Conservation (phyloP, 2,888 invertebrate species). For the Nebria brevicollis region DNA sequence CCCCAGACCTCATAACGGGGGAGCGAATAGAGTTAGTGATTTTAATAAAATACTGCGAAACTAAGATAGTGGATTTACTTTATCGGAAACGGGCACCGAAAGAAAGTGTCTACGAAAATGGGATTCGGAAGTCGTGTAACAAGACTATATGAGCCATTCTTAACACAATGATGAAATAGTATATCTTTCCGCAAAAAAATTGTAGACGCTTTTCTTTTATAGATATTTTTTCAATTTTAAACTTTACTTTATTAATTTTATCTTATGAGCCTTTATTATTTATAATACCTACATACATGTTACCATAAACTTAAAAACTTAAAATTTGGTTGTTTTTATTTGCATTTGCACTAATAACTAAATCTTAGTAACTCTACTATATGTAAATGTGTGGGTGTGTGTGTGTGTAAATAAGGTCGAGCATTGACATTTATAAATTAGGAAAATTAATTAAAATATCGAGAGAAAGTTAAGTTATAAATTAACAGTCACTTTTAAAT, state of each 20-base stretch:
- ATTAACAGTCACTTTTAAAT: too few species aligned
- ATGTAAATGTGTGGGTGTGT: too few species aligned
- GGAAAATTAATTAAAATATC: too few species aligned
- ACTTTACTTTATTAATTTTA: not conserved
- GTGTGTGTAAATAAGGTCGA: too few species aligned
- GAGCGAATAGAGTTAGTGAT: conserved; percentile 23
- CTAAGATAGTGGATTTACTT: conserved; percentile 35
- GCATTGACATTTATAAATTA: too few species aligned
- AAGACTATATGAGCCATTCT: not conserved
- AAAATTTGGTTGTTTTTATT: too few species aligned
- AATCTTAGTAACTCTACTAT: too few species aligned
- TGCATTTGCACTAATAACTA: too few species aligned
- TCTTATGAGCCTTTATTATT: too few species aligned
- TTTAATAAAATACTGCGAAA: conserved; percentile 39
- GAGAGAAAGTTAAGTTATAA: too few species aligned
- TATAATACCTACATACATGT: too few species aligned
- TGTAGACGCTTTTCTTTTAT: not conserved
- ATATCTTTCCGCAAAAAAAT: not conserved
- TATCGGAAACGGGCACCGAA: conserved; percentile 27
- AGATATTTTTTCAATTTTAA: not conserved
- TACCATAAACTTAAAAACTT: too few species aligned
- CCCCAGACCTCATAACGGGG: not conserved
- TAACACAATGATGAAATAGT: not conserved
- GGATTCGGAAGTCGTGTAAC: not conserved
- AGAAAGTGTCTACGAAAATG: not conserved